Percentiles rank a stretch among this genome's conserved stretches.
These are phyloP conservation scores for Rafetus swinhoei DNA, from an alignment of 2,113 vertebrate genomes.

Conservation along the genomic window DNA sequence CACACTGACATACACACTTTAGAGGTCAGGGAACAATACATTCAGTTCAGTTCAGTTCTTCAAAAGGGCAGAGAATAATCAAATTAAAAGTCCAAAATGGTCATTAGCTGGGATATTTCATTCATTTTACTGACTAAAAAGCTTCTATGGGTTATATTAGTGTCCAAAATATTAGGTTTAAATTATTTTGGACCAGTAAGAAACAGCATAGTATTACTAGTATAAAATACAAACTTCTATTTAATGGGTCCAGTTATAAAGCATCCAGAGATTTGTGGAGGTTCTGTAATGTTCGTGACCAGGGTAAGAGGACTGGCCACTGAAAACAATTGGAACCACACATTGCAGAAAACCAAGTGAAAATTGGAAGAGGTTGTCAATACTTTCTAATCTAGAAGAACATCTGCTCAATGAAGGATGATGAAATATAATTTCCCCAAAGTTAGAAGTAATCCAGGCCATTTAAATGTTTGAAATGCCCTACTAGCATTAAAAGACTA, in stretches of 20 bases:
- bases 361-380: background rate
- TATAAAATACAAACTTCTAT: slow-evolving; percentile 20
- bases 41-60: background rate
- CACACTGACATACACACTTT: background rate
- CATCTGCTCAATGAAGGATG: background rate
- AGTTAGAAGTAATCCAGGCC: background rate
- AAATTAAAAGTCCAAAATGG: slow-evolving; percentile 16
- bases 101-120: background rate
- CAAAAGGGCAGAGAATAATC: background rate
- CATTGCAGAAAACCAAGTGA: background rate
- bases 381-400: background rate
- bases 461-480: background rate
- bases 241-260: background rate
- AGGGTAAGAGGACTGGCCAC: background rate
- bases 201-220: background rate
- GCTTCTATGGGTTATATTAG: background rate
- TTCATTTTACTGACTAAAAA: background rate
- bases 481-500: background rate
- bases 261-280: background rate
- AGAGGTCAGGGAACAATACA: background rate
- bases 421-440: background rate
- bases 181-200: background rate
- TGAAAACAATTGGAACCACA: background rate
- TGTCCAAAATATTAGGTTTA: background rate
- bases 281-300: background rate